Evolutionary conservation across 2,888 invertebrate genomes (phyloP), one percentile per base, ranked within the genome.

Genomic region (Spilosoma lubricipeda): DNA sequence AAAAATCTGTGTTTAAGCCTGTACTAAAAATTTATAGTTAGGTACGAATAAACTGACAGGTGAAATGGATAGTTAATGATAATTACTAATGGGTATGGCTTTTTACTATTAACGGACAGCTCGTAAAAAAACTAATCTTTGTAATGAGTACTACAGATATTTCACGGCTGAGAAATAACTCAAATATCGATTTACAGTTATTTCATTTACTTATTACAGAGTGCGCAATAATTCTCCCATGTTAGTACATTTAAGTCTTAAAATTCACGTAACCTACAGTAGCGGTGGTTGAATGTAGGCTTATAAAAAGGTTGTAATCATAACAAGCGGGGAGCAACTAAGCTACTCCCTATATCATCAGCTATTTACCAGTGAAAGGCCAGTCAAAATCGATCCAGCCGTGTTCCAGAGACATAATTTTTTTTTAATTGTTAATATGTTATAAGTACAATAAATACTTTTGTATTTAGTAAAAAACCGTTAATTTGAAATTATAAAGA

Each of bases 121-220:
- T 78, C 83, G 73, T 83, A 81, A 83, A 73, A 81, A 56, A 80
- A 69, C 75, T 77, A 83, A 83, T 83, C 78, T 78, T 77, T 77
- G 67, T 75, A 83, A 83, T 74, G 74, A 71, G 30, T 36, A 39
- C 66, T 48, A 52, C 27, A 33, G 18, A 33, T 8, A 13, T 11
- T 69, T 68, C 23, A 63, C 63, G 63, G 18, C 63, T 18, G 15
- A 30, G 63, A 15, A 27, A 18, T 27, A 63, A 63, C 30, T 18
- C 15, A 30, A 59, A 63, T 63, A 63, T 63, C 30, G 63, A 63
- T 30, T 63, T 63, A 5, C 18, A 2, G 30, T 63, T 63, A 63
- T 8, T 30, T 27, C 18, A 18, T 63, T 63, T 63, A 23, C 23
- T 11, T 56, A 8, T 11, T 9, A 52, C 9, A n/a, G 11, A 23